Evolutionary conservation across 2,113 vertebrate species (phyloP), one percentile per base, ranked within the genome.

Genomic region (Callipepla squamata): DNA sequence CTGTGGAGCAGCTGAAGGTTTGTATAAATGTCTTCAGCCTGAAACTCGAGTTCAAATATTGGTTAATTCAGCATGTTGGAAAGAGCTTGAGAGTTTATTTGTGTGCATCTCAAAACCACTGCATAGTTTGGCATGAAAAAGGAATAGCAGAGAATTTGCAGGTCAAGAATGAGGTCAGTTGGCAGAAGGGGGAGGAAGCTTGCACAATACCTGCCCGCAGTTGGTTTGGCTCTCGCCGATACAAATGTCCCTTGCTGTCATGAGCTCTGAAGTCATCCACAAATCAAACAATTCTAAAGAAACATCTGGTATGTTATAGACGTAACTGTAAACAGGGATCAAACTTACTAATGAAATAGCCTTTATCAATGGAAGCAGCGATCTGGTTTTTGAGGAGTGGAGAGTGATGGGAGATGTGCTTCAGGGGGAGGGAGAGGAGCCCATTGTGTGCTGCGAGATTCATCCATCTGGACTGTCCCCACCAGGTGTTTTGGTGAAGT

Each of bases 401-500:
- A 73, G 42, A 25, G 26, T 51, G 38, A 18, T 48, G 58, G 8
- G 42, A 77, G 13, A 10, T 63, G 11, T 13, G 5, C 4, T 2
- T 25, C 62, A 7, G 6, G 6, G 25, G 4, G 8, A 9, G 30
- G 40, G 13, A 68, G 38, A 79, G 12, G 28, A 74, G 16, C 34
- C 47, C 85, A 44, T 87, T 70, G 47, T 89, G 28, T 5, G 3
- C 13, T 25, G 8, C 2, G 20, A 72, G 68, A 70, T 89, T 89
- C 44, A 42, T 80, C 91, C 82, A n/a, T 91, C 42, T 90, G 68
- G 20, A 94, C 70, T 72, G 61, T 89, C 65, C 42, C 44, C 8
- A 63, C 79, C 95, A 94, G 89, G 93, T 95, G 93, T 92, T 93
- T 91, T 83, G 72, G 17, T 87, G 72, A 92, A 91, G 50, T 77